Conservation (phyloP, 1,140 invertebrate species). For the Macrosteles quadrilineatus region DNA sequence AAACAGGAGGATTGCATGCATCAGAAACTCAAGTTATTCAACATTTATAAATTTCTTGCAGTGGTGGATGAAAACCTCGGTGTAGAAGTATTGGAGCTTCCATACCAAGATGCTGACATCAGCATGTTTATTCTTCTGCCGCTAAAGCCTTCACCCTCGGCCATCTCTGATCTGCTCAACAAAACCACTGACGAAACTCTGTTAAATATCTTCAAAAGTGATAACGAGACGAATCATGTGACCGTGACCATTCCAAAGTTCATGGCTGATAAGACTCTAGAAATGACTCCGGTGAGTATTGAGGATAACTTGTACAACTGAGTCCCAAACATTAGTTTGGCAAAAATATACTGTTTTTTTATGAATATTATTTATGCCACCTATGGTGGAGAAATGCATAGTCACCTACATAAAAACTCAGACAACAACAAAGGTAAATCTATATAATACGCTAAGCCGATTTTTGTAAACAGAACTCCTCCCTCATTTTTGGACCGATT, state of each 20-base stretch:
- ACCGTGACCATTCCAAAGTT: conserved; percentile 63
- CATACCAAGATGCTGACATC: conserved; percentile 80
- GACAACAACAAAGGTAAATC: too few relatives aligned
- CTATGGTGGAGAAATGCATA: too few relatives aligned
- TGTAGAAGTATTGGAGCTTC: conserved; percentile 80
- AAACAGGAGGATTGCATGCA: too few relatives aligned
- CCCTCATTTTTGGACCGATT: too few relatives aligned
- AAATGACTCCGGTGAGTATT: background rate
- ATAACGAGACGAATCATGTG: background rate
- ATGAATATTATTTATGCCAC: too few relatives aligned
- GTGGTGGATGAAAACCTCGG: conserved; percentile 73
- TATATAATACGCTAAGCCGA: too few relatives aligned
- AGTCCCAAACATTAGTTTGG: too few relatives aligned
- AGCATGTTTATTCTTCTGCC: conserved; percentile 86
- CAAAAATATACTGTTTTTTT: too few relatives aligned
- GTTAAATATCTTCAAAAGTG: conserved; percentile 32
- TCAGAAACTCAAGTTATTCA: too few relatives aligned
- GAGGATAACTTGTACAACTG: too few relatives aligned
- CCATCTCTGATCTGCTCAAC: background rate
- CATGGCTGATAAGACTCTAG: background rate
- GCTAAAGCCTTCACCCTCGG: conserved; percentile 57
- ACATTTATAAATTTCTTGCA: conserved; percentile 46
- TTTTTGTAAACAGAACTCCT: too few relatives aligned
- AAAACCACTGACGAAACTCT: background rate
- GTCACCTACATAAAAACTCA: too few relatives aligned